These are phyloP conservation scores for Macquaria australasica DNA, from an alignment of 2,113 vertebrate species.

Conservation along the genomic window DNA sequence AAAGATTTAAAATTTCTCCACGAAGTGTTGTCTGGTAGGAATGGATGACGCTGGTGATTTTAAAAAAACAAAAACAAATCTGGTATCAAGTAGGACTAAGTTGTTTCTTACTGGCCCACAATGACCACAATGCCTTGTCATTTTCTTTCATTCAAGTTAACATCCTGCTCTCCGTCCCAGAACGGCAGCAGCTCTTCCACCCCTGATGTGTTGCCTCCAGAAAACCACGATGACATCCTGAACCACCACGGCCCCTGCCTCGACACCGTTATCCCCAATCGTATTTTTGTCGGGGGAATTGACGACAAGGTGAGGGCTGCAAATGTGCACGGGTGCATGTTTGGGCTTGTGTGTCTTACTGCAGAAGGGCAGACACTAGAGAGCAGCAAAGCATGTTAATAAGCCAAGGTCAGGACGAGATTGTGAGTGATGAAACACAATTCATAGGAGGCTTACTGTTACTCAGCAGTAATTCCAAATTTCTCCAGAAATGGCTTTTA, in stretches of 20 bases:
- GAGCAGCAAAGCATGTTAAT: background rate
- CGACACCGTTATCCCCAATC: constrained; percentile 89
- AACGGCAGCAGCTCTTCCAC: constrained; percentile 82
- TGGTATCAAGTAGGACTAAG: background rate
- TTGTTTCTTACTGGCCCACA: background rate
- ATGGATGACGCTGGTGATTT: background rate
- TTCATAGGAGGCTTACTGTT: background rate
- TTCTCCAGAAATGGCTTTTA: background rate
- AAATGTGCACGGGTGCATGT: too few species aligned
- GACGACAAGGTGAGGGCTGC: constrained; percentile 86
- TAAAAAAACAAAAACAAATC: too few species aligned
- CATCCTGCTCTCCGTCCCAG: constrained; percentile 78
- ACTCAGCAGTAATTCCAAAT: background rate
- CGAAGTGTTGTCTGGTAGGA: background rate
- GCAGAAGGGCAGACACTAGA: background rate
- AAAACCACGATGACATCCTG: constrained; percentile 54
- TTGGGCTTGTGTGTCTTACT: background rate
- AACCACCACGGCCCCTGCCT: constrained; percentile 66
- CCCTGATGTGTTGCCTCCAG: constrained; percentile 76
- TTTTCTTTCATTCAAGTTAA: background rate
- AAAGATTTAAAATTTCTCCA: background rate
- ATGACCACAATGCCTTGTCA: background rate
- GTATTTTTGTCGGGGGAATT: constrained; percentile 92
- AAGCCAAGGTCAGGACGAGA: background rate
- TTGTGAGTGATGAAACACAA: background rate